Evolutionary conservation across 1,140 invertebrate species (phyloP), one percentile per base, ranked within the genome.

Genomic region (Andricus grossulariae): DNA sequence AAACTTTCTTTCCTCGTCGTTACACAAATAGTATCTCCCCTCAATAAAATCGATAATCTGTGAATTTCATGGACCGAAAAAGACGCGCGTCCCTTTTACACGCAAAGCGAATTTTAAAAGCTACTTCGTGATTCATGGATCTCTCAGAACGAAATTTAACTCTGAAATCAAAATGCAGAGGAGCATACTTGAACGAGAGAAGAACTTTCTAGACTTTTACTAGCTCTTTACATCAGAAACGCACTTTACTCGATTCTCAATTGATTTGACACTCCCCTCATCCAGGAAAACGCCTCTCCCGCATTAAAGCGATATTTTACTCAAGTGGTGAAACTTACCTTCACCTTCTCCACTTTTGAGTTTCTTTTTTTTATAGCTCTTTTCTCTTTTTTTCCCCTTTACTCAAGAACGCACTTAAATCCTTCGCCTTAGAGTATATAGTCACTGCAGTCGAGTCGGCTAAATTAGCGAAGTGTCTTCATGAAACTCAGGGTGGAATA

Each of bases 201-300:
- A 54, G 60, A 66, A 66, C 60, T 66, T 60, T 66, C n/a, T 25
- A 66, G 60, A 66, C 60, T 66, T 66, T 66, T 66, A 66, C 60
- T 66, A 16, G 60, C 60, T 66, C 57, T 39, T 60, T 39, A 60
- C 21, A 60, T 60, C 21, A 66, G 25, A 66, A 39, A 66, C 60
- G 60, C 60, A 66, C 60, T 66, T 66, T 66, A 66, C 25, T 66
- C 25, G 32, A 66, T 66, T 32, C 60, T 66, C 60, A 32, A 60
- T 25, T 60, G 60, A 66, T 66, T 66, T 66, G 39, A 66, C 60
- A 66, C 32, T 66, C 39, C 60, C 12, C 57, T 66, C 32, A n/a
- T 39, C 12, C 60, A 66, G 57, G 21, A 66, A 39, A 66, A 25
- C 57, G n/a, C 25, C 60, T 39, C 60, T 66, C 32, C 6, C 25